phyloP scores from a whole-genome alignment of 2,888 invertebrate species.

The Oxytorus armatus region DNA sequence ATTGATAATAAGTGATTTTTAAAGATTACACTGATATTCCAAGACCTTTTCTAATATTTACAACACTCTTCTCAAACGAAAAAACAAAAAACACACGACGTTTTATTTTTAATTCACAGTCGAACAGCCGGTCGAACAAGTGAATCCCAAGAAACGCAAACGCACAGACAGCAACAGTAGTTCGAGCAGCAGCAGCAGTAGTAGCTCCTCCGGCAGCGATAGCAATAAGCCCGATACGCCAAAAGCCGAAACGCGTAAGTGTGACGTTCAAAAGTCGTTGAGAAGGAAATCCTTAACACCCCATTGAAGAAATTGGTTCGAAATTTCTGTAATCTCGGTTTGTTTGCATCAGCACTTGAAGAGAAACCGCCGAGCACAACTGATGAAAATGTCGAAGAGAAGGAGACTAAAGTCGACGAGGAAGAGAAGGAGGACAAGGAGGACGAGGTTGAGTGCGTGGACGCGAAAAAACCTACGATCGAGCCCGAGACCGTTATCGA shows the following conservation, averaged over 20 bases:
- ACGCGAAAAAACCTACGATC: slow-evolving; percentile 81
- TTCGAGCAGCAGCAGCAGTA: slow-evolving; percentile 84
- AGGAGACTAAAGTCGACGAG: slow-evolving; percentile 73
- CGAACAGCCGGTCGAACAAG: slow-evolving; percentile 82
- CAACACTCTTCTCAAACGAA: too few relatives aligned
- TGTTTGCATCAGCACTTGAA: slow-evolving; percentile 42
- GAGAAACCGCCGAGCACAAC: slow-evolving; percentile 67
- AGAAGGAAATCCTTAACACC: too few relatives aligned
- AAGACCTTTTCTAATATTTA: not conserved
- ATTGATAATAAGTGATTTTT: too few relatives aligned
- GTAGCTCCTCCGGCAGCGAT: slow-evolving; percentile 84
- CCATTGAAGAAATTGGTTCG: not conserved
- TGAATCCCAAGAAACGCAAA: slow-evolving; percentile 85
- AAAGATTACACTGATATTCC: too few relatives aligned
- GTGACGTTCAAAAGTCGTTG: not conserved
- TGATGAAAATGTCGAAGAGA: slow-evolving; percentile 61
- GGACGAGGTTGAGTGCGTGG: slow-evolving; percentile 83
- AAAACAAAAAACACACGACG: too few relatives aligned
- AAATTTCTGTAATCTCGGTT: not conserved
- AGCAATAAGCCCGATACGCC: slow-evolving; percentile 84
- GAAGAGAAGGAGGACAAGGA: slow-evolving; percentile 80
- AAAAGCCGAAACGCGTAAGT: slow-evolving; percentile 73
- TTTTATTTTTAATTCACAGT: slow-evolving; percentile 71
- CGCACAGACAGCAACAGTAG: slow-evolving; percentile 86
- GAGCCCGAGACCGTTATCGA: slow-evolving; percentile 83